phyloP scores from a whole-genome alignment of 2,797 vertebrate species.

The Pachyuromys duprasi region DNA sequence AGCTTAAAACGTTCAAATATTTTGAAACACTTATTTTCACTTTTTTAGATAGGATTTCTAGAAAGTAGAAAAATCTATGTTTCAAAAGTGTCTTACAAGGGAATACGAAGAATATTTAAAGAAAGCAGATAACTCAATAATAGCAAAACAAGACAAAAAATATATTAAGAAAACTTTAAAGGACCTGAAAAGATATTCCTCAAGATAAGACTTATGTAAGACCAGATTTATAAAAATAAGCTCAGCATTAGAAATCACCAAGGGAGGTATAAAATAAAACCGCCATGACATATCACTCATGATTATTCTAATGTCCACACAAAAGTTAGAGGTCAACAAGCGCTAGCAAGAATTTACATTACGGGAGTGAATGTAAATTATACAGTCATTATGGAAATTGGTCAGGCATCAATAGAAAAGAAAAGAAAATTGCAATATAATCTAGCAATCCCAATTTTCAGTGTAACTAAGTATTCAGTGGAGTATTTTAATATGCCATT shows the following conservation, averaged over 20 bases:
- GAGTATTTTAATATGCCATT: not conserved
- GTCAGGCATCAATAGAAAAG: not conserved
- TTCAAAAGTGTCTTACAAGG: not conserved
- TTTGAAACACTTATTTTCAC: not conserved
- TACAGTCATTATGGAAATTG: not conserved
- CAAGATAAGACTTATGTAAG: not conserved
- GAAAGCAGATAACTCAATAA: not conserved
- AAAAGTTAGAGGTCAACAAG: not conserved
- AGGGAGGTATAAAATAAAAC: not conserved
- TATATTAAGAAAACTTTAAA: not conserved
- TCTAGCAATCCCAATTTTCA: not conserved
- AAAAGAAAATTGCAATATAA: not conserved
- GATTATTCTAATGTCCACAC: not conserved
- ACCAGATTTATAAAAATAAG: not conserved
- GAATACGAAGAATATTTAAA: not conserved
- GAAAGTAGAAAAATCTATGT: not conserved
- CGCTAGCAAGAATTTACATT: not conserved
- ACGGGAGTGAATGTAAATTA: not conserved
- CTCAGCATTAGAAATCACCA: not conserved
- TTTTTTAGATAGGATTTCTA: not conserved
- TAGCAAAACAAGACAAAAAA: not conserved
- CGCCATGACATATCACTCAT: not conserved
- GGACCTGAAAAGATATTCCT: not conserved
- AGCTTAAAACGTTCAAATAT: not conserved
- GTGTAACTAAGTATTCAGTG: not conserved